These are phyloP conservation scores for Drosophila setifemur DNA, from an alignment of 1,140 invertebrate species.

Conservation along the genomic window DNA sequence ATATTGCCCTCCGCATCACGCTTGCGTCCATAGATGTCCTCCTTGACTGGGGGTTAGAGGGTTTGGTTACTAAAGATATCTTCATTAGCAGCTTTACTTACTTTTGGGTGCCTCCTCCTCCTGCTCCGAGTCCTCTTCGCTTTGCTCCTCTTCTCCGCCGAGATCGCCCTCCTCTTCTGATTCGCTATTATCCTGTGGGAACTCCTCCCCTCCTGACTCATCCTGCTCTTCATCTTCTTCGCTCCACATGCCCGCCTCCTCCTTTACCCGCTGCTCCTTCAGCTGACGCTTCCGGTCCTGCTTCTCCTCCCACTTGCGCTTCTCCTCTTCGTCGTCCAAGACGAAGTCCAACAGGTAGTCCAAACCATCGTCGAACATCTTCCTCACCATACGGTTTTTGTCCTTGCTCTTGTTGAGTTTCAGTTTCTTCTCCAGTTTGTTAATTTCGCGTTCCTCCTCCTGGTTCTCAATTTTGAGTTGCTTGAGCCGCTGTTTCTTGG, in stretches of 20 bases:
- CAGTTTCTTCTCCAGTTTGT: conserved; percentile 91
- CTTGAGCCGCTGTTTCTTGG: conserved; percentile 85
- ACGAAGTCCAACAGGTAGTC: conserved; percentile 95
- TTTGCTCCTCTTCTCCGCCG: conserved; percentile 42
- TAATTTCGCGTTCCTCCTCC: conserved; percentile 91
- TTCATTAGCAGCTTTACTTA: neutral
- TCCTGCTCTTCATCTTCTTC: conserved; percentile 80
- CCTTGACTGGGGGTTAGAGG: conserved; percentile 84
- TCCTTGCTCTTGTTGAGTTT: conserved; percentile 90
- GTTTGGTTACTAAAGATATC: neutral
- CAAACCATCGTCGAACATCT: conserved; percentile 92
- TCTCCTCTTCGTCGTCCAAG: conserved; percentile 87
- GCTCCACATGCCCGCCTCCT: conserved; percentile 67
- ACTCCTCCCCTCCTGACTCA: conserved; percentile 33
- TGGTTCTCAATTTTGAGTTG: conserved; percentile 88
- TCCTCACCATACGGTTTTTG: conserved; percentile 87
- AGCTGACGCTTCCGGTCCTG: conserved; percentile 56
- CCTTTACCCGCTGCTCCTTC: conserved; percentile 58
- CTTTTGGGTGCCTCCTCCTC: conserved; percentile 13
- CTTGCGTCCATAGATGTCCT: conserved; percentile 97
- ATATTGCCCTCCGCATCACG: conserved; percentile 91
- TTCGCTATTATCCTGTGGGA: conserved; percentile 19
- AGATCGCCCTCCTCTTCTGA: conserved; percentile 48
- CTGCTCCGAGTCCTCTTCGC: conserved; percentile 12
- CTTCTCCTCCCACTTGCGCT: conserved; percentile 66